These are phyloP conservation scores for Carcina quercana DNA, from an alignment of 2,888 invertebrate genomes.

Conservation along the genomic window DNA sequence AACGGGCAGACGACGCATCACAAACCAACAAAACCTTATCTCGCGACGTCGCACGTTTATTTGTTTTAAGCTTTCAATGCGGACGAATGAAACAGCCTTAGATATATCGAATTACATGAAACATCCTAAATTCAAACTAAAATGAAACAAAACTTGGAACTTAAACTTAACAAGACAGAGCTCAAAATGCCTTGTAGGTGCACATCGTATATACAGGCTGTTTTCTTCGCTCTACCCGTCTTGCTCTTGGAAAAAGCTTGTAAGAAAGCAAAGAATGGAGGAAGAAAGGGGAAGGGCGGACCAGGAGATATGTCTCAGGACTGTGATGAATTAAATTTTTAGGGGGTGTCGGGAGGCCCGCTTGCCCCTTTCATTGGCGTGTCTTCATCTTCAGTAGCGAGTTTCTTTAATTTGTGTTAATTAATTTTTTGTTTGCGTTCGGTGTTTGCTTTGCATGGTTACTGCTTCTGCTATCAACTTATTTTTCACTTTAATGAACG, in stretches of 20 bases:
- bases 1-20: constrained; percentile 12
- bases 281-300: constrained; percentile 66
- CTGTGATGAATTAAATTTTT: constrained; percentile 74
- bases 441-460: constrained; percentile 5
- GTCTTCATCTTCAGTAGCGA: constrained; percentile 60
- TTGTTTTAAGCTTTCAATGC: constrained; percentile 70
- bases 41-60: constrained; percentile 55
- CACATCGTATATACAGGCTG: constrained; percentile 35
- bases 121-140: constrained; percentile 22
- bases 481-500: no score
- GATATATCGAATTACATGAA: constrained; percentile 33
- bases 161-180: not conserved
- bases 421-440: constrained; percentile 36
- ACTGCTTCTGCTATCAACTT: not conserved
- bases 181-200: constrained; percentile 17
- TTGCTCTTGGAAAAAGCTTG: constrained; percentile 64
- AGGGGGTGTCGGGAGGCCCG: constrained; percentile 57
- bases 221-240: constrained; percentile 26
- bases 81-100: constrained; percentile 66
- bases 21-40: constrained; percentile 49
- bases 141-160: constrained; percentile 16
- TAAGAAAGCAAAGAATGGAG: constrained; percentile 72
- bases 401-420: constrained; percentile 66
- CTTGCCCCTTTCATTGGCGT: constrained; percentile 61
- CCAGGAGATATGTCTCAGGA: constrained; percentile 67